Conservation (phyloP, 2,888 invertebrate genomes). For the Oxystoma pomonae region DNA sequence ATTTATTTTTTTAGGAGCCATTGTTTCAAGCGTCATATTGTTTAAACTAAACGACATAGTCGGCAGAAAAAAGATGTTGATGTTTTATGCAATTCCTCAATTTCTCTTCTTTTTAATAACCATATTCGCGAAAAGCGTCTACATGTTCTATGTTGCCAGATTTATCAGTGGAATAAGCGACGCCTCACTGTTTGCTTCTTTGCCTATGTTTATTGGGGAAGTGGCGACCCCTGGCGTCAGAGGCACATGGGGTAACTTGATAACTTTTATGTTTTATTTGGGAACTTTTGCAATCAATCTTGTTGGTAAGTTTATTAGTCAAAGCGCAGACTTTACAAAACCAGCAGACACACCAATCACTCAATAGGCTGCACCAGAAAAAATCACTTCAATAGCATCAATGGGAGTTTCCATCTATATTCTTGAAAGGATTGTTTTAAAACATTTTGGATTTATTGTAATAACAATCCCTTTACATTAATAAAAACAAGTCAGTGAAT, state of each 20-base stretch:
- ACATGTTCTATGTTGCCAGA: slow-evolving; percentile 37
- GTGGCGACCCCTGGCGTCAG: slow-evolving; percentile 36
- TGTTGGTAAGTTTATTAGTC: slow-evolving; percentile 52
- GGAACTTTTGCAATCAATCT: slow-evolving; percentile 44
- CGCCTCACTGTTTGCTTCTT: slow-evolving; percentile 29
- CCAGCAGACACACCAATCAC: too few relatives aligned
- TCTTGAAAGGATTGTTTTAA: too few relatives aligned
- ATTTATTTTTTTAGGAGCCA: background rate
- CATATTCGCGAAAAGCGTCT: slow-evolving; percentile 30
- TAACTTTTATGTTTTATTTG: slow-evolving; percentile 31
- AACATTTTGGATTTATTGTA: too few relatives aligned
- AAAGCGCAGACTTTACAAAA: too few relatives aligned
- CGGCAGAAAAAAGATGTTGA: slow-evolving; percentile 36
- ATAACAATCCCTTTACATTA: too few relatives aligned
- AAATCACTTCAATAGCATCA: too few relatives aligned
- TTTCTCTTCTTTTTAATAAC: slow-evolving; percentile 31
- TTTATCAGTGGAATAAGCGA: slow-evolving; percentile 34
- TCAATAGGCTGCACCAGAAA: too few relatives aligned
- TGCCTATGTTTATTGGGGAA: slow-evolving; percentile 39
- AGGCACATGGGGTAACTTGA: slow-evolving; percentile 36
- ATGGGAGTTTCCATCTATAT: too few relatives aligned
- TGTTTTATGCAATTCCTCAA: slow-evolving; percentile 35
- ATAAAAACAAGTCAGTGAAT: too few relatives aligned
- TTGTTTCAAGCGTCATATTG: slow-evolving; percentile 25
- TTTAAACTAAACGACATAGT: slow-evolving; percentile 33